Percentiles rank a stretch among this genome's conserved stretches.
phyloP scores from a whole-genome alignment of 1,140 invertebrate species.

The Drosophila sucinea region DNA sequence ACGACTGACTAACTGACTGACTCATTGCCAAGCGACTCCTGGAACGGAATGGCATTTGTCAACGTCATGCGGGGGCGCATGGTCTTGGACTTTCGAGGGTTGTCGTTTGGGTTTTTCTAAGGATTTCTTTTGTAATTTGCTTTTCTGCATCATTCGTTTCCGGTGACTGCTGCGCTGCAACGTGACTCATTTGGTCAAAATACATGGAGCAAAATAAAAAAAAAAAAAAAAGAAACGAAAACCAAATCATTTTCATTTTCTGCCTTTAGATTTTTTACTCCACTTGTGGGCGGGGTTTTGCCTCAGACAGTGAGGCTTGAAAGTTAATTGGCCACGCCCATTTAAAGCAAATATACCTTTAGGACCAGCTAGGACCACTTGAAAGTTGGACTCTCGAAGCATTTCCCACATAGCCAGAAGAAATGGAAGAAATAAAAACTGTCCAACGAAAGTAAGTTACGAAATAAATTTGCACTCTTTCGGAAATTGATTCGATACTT shows the following conservation, averaged over 20 bases:
- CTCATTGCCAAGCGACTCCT: constrained; percentile 48
- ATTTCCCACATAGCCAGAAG: not conserved
- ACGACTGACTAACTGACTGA: constrained; percentile 71
- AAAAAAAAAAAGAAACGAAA: not conserved
- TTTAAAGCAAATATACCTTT: constrained; percentile 11
- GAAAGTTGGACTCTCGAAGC: not conserved
- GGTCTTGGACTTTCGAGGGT: constrained; percentile 32
- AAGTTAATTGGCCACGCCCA: constrained; percentile 70
- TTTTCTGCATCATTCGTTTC: constrained; percentile 78
- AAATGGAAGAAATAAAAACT: not conserved
- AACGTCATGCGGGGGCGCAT: constrained; percentile 55
- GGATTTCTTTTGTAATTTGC: constrained; percentile 59
- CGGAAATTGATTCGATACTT: too few relatives aligned
- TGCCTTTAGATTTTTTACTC: constrained; percentile 26
- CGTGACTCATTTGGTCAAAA: constrained; percentile 64
- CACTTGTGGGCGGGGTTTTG: not conserved
- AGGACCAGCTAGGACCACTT: not conserved
- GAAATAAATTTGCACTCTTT: too few relatives aligned
- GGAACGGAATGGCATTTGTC: constrained; percentile 63
- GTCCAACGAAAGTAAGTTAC: not conserved
- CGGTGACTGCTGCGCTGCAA: constrained; percentile 58
- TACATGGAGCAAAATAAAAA: not conserved
- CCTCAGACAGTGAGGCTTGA: constrained; percentile 34
- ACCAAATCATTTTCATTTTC: not conserved
- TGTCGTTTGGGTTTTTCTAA: constrained; percentile 45